Evolutionary conservation across 2,113 vertebrate genomes (phyloP), one percentile per base, ranked within the genome.

Genomic region (Dolichallabes microphthalmus): DNA sequence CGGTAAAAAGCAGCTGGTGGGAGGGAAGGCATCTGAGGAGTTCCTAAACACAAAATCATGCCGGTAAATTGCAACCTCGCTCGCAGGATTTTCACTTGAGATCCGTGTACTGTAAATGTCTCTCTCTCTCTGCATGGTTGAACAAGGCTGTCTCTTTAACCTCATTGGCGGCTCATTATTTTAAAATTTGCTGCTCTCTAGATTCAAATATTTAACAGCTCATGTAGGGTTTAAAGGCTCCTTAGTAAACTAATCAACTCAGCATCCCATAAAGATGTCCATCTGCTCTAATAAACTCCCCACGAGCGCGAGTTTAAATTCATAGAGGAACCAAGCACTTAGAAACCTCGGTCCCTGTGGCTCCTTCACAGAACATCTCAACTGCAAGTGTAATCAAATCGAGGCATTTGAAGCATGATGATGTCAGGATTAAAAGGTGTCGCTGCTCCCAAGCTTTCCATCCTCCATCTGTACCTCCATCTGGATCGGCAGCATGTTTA

Each of bases 211-310:
- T 88, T 88, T 85, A 90, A 85, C 86, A 91, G 76, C 80, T 74
- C 52, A 19, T 60, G 13, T 50, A 19, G 8, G 80, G 58, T 79
- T 90, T 87, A 90, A 87, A 86, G 82, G 86, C 84, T 92, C 86
- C 87, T 89, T 88, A 88, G 85, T 87, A 90, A 90, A 88, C 87
- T 35, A 86, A 71, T 87, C 87, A 89, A 82, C 87, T 87, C 86
- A 86, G 84, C 86, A 86, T 73, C 83, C 35, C 78, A 87, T 91
- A 88, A 92, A 89, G 78, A 84, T 83, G 86, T 87, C 89, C 89
- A 89, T 91, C 89, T 90, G 89, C 83, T 89, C 87, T 58, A 73
- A 74, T 83, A 76, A 80, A 87, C 87, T 79, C 83, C 88, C 86
- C 85, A 73, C 69, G 79, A 82, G 90, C 75, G 80, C 66, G 69